Percentiles rank a stretch among this genome's conserved stretches.
Evolutionary conservation across 2,888 invertebrate species (phyloP).

Genomic region (Cosmia pyralina): DNA sequence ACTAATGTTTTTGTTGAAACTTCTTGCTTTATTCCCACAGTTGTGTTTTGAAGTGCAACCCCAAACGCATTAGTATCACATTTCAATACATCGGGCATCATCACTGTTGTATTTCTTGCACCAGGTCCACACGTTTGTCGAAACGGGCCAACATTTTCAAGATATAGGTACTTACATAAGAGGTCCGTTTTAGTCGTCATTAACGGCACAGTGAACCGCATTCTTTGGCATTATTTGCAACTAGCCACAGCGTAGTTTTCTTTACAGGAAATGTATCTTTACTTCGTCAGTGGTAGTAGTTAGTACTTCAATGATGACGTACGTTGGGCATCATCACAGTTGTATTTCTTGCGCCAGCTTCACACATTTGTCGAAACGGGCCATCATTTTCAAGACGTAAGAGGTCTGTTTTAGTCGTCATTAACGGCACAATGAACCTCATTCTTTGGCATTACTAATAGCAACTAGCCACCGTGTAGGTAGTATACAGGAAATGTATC

Average conservation of each 20-base stretch:
- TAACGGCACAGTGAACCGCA: slow-evolving; percentile 28
- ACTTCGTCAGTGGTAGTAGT: neutral
- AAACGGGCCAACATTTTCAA: slow-evolving; percentile 29
- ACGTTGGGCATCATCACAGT: slow-evolving; percentile 41
- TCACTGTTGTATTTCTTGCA: slow-evolving; percentile 50
- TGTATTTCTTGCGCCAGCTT: slow-evolving; percentile 44
- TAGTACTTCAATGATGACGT: slow-evolving; percentile 9
- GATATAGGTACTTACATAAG: slow-evolving; percentile 24
- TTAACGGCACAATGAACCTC: slow-evolving; percentile 28
- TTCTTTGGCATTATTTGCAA: slow-evolving; percentile 7
- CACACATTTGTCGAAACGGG: slow-evolving; percentile 3
- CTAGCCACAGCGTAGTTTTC: neutral
- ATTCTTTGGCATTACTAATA: slow-evolving; percentile 4
- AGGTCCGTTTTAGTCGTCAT: slow-evolving; percentile 20
- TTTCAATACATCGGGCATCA: slow-evolving; percentile 61
- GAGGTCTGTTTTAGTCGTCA: slow-evolving; percentile 19
- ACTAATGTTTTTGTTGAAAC: slow-evolving; percentile 82
- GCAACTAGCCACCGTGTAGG: neutral
- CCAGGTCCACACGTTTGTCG: slow-evolving; percentile 9
- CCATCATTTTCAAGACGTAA: slow-evolving; percentile 30
- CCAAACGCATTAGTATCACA: slow-evolving; percentile 65
- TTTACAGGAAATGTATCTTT: slow-evolving; percentile 7
- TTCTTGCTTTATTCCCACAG: slow-evolving; percentile 78
- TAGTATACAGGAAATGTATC: slow-evolving; percentile 7
- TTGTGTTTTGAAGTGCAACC: slow-evolving; percentile 71